These are phyloP conservation scores for Meta bourneti DNA, from an alignment of 2,888 invertebrate genomes.

Conservation along the genomic window DNA sequence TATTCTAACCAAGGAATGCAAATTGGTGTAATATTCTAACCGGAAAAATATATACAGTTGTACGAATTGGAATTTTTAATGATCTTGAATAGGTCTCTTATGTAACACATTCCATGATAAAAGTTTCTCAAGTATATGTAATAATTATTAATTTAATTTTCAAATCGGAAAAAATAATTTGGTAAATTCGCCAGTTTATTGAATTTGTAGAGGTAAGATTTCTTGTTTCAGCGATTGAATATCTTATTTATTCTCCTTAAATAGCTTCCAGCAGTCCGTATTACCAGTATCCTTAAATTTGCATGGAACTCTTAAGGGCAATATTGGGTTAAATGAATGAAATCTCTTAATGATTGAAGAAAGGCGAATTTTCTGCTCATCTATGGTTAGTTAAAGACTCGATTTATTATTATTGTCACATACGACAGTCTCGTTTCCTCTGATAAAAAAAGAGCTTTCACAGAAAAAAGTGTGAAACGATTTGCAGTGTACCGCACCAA, in stretches of 20 bases:
- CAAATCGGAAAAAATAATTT: no score
- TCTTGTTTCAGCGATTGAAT: neutral
- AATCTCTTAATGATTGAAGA: neutral
- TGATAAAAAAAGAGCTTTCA: neutral
- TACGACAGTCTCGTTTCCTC: neutral
- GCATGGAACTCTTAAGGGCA: neutral
- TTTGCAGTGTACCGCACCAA: constrained; percentile 46
- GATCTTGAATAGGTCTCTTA: no score
- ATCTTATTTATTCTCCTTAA: neutral
- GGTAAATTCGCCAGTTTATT: no score
- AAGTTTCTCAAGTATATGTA: no score
- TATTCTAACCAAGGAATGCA: no score
- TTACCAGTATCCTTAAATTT: neutral
- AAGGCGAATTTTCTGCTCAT: neutral
- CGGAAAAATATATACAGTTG: no score
- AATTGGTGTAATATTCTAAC: no score
- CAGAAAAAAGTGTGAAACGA: constrained; percentile 55
- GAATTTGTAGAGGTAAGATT: neutral
- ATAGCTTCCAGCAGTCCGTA: neutral
- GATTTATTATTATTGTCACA: neutral
- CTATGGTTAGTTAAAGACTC: neutral
- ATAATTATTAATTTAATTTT: no score
- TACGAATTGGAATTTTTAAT: no score
- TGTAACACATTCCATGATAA: no score
- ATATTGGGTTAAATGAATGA: neutral